phyloP scores from a whole-genome alignment of 2,113 vertebrate genomes.

The Cavia porcellus region DNA sequence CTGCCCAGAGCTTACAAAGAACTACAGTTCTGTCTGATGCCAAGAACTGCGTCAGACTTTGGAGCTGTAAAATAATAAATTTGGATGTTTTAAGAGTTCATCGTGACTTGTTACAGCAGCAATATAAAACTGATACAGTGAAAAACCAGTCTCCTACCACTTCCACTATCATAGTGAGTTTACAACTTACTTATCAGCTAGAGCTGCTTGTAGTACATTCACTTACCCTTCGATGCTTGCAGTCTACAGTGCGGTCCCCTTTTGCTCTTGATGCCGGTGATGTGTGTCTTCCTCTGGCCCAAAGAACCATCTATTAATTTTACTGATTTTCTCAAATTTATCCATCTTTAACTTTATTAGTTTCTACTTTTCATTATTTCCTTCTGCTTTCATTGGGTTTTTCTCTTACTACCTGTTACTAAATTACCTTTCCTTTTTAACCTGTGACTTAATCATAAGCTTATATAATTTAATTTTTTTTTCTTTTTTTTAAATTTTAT shows the following conservation, averaged over 20 bases:
- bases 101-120: neutral
- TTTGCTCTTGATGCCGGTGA: neutral
- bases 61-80: neutral
- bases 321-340: constrained; percentile 10
- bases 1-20: neutral
- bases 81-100: neutral
- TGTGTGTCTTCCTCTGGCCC: neutral
- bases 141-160: neutral
- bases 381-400: neutral
- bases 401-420: neutral
- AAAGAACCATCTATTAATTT: neutral
- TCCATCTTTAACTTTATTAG: neutral
- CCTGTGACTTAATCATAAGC: neutral
- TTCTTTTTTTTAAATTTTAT: too few species aligned
- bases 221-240: neutral
- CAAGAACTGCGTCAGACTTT: neutral
- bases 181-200: neutral
- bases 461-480: neutral
- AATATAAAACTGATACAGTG: neutral
- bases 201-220: neutral
- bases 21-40: neutral
- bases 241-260: neutral
- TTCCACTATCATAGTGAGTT: neutral
- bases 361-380: constrained; percentile 17
- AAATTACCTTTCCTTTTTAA: constrained; percentile 23